Evolutionary conservation across 1,140 invertebrate species (phyloP).

Genomic region (Dolichoris vasculosae): DNA sequence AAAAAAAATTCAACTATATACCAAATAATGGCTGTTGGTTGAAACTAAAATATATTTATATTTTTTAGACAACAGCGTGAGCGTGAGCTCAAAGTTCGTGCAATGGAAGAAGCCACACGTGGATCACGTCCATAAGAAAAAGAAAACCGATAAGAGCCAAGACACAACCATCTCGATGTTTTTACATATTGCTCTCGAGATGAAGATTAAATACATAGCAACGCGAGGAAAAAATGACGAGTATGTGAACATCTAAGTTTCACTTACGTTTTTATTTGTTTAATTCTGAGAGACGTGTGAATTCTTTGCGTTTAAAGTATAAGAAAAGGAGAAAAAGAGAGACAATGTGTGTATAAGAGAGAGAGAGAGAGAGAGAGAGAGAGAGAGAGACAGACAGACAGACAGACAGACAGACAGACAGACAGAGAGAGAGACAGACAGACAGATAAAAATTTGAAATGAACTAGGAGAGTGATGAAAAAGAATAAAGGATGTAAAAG

Average conservation of each 20-base stretch:
- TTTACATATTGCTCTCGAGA: conserved; percentile 33
- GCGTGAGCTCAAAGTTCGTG: conserved; percentile 88
- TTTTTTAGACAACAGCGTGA: conserved; percentile 85
- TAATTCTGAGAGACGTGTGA: conserved; percentile 39
- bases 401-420: not conserved
- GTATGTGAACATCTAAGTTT: conserved; percentile 58
- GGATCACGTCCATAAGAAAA: conserved; percentile 80
- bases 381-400: not conserved
- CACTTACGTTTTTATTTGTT: conserved; percentile 59
- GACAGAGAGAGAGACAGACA: not conserved
- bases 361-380: not conserved
- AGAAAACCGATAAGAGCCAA: conserved; percentile 49
- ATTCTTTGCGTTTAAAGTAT: conserved; percentile 35
- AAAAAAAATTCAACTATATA: not conserved
- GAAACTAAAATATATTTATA: conserved; percentile 49
- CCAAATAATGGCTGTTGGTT: not conserved
- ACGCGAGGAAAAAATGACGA: conserved; percentile 53
- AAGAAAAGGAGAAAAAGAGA: conserved; percentile 39
- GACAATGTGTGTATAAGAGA: no score
- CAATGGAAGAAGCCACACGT: conserved; percentile 88
- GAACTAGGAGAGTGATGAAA: not conserved
- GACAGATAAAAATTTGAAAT: not conserved
- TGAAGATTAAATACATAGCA: conserved; percentile 52
- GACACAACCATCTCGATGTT: conserved; percentile 35
- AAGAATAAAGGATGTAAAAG: not conserved